These are phyloP conservation scores for Vesta saturnalis DNA, from an alignment of 2,888 invertebrate species.

Conservation along the genomic window DNA sequence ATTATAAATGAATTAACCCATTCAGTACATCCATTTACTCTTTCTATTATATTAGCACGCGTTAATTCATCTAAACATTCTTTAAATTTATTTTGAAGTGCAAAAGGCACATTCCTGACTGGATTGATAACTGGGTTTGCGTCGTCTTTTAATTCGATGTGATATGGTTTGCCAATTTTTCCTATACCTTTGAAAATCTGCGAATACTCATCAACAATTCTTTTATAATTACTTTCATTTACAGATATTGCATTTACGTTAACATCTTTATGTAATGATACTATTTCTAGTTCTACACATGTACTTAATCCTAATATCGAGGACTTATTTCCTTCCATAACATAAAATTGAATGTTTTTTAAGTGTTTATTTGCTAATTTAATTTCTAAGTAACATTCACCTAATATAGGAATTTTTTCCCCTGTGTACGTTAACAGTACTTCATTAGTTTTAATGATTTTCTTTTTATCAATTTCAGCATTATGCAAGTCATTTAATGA, in stretches of 20 bases:
- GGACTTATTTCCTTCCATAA: conserved; percentile 16
- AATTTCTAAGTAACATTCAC: conserved; percentile 26
- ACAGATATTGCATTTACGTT: conserved; percentile 4
- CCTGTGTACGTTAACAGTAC: conserved; percentile 17
- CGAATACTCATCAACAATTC: conserved; percentile 24
- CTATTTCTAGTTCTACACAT: conserved; percentile 16
- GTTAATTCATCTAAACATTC: conserved; percentile 38
- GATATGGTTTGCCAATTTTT: conserved; percentile 39
- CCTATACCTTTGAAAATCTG: conserved; percentile 40
- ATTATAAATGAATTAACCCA: conserved; percentile 46
- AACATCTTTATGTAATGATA: conserved; percentile 10
- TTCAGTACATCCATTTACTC: conserved; percentile 41
- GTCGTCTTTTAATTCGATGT: conserved; percentile 41
- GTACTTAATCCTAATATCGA: conserved; percentile 17
- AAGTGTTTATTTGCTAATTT: conserved; percentile 10
- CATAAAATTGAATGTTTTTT: conserved; percentile 23
- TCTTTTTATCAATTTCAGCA: neutral
- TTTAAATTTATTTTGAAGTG: conserved; percentile 38
- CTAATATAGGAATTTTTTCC: conserved; percentile 25
- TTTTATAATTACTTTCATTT: conserved; percentile 12
- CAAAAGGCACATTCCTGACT: conserved; percentile 36
- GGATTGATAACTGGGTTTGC: conserved; percentile 23
- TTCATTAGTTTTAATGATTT: conserved; percentile 7
- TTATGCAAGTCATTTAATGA: neutral
- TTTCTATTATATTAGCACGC: conserved; percentile 35